Base-by-base conservation (phyloP, 2,113 vertebrate genomes). In the Halcyon malimbica region DNA sequence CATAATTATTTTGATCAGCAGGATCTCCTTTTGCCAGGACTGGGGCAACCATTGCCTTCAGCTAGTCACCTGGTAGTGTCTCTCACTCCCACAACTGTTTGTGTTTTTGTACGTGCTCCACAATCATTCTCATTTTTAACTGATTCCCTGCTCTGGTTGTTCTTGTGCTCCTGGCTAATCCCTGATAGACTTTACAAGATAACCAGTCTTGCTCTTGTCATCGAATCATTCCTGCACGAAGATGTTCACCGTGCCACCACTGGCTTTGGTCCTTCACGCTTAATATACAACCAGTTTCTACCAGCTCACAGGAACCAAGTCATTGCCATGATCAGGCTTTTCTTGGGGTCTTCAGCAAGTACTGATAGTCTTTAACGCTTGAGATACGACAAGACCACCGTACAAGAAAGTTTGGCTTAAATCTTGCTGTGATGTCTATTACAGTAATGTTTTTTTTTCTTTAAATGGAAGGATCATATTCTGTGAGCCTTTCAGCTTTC, bases 11-110 rank as follows among this genome's bases (percentile, higher is more conserved):
- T 77, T 41, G 56, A 83, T 74, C 63, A 80, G 87, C 83, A 59
- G 76, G 67, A 67, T 63, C 64, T 70, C 50, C 54, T 90, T 69
- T 90, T 44, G 79, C 79, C 83, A 53, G 71, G 79, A 26, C 1
- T 44, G 39, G 56, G 87, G 41, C 63, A 31, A 23, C 31, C 57
- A 16, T 81, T 74, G 89, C 88, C 90, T 93, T 92, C 83, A 94
- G 95, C 94, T 13, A 89, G 88, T 93, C 94, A 95, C 88, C 94
- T 77, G 89, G 4, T 5, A 67, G 59, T 23, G 59, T 81, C 53
- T 42, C 50, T 88, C 82, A 4, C 70, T 87, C 88, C 79, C 63
- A 50, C 54, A 42, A 1, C 37, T 54, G 42, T 68, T 71, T 71
- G 80, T 37, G 5, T 80, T 90, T 89, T 48, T 21, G 64, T 33